Base-by-base conservation (phyloP, 2,113 vertebrate species). In the Saimiri boliviensis region DNA sequence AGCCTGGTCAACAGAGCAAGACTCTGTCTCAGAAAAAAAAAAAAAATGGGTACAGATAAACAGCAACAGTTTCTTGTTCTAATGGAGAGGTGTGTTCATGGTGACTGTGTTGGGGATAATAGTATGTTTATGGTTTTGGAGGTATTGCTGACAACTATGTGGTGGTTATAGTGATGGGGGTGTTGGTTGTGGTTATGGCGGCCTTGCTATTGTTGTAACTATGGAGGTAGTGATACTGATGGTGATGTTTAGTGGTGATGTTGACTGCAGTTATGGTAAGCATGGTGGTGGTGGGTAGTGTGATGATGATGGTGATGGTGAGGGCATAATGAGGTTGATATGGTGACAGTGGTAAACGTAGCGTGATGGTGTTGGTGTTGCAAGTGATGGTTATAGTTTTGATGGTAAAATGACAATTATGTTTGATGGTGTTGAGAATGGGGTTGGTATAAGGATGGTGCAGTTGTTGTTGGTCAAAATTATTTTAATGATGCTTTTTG, bases 161-260 rank as follows among this genome's bases (percentile, higher is more conserved):
- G 37, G 45, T 40, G 60, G 49, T 37, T 32, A 23, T 0, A 11
- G 77, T 11, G 73, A 56, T 16, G 19, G 66, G 71, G 5, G 47
- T 71, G 30, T 60, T 86, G 23, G 13, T 2, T 56, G 13, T 45
- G 74, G 32, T 84, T 37, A 27, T 1, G 40, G 42, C 13, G 56
- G 21, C 30, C 8, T 1, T 40, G 73, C 74, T 11, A 11, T 7
- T 14, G 20, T 58, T 45, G 12, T 4, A 12, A 32, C 49, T 85
- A 25, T 2, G 42, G 54, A 1, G 20, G n/a, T 21, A 13, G 35
- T 56, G n/a, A n/a, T 6, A 1, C 10, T 14, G n/a, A 14, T 6
- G 27, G 74, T 3, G 42, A 47, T 42, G n/a, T 12, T 52, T 12
- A 68, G 30, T 27, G 2, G 45, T 30, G 60, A 63, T 63, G 3